Evolutionary conservation across 2,888 invertebrate species (phyloP).

Genomic region (Choristoneura rosaceana): DNA sequence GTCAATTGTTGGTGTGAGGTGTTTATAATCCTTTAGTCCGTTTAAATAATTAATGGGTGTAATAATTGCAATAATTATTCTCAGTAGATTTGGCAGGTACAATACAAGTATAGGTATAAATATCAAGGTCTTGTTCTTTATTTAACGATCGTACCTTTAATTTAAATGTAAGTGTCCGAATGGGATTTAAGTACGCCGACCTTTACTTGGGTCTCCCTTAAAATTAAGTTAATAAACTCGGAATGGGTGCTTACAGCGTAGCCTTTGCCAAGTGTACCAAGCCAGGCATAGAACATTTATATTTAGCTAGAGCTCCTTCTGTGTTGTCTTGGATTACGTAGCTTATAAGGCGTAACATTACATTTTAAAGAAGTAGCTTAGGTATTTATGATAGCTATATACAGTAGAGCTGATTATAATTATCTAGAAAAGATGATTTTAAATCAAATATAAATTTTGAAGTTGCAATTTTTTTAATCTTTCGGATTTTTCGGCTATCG

Average conservation of each 20-base stretch:
- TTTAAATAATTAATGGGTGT: too few species aligned
- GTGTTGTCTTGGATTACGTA: slow-evolving; percentile 6
- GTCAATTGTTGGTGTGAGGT: too few species aligned
- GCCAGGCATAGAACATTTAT: slow-evolving; percentile 4
- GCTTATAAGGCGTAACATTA: background rate
- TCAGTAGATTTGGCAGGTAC: background rate
- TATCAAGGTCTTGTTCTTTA: background rate
- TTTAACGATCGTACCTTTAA: slow-evolving; percentile 15
- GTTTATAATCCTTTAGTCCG: too few species aligned
- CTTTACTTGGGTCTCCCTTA: slow-evolving; percentile 26
- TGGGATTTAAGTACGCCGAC: slow-evolving; percentile 26
- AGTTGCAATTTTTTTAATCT: too few species aligned
- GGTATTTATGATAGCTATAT: background rate
- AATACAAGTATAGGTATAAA: background rate
- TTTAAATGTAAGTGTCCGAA: slow-evolving; percentile 21
- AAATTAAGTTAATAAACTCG: slow-evolving; percentile 38
- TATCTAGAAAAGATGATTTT: background rate
- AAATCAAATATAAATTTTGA: background rate
- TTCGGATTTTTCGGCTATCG: too few species aligned
- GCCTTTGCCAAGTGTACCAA: slow-evolving; percentile 14
- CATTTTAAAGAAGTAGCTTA: background rate
- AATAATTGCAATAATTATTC: too few species aligned
- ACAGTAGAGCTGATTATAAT: background rate
- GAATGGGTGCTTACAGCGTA: slow-evolving; percentile 25
- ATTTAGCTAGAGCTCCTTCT: slow-evolving; percentile 5